Percentiles rank a stretch among this genome's conserved stretches.
Conservation (phyloP, 2,888 invertebrate genomes). For the Lithophane ornitopus region DNA sequence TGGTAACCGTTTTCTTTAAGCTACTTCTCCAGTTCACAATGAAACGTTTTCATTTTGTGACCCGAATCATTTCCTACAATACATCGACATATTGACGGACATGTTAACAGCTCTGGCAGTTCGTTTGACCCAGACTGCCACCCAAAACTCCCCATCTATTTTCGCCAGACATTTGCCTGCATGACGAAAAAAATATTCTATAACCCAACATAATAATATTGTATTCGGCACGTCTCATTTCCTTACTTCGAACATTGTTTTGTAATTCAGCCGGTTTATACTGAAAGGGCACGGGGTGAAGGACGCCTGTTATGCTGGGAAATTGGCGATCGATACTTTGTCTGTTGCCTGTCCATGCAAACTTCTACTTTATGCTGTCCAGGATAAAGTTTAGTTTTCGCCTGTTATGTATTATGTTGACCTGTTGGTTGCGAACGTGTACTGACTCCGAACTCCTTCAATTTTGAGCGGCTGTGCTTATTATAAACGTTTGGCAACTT, state of each 20-base stretch:
- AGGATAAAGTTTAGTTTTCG: conserved; percentile 38
- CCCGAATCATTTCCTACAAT: conserved; percentile 37
- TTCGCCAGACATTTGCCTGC: conserved; percentile 59
- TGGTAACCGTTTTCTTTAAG: neutral
- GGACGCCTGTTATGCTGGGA: conserved; percentile 80
- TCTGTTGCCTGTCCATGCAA: conserved; percentile 62
- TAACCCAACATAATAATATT: conserved; percentile 39
- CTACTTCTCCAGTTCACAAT: neutral
- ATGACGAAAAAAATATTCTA: conserved; percentile 54
- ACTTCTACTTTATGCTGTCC: conserved; percentile 61
- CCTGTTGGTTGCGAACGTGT: conserved; percentile 77
- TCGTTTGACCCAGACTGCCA: conserved; percentile 58
- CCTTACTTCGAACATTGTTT: conserved; percentile 63
- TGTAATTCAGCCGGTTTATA: conserved; percentile 74
- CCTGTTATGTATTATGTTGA: conserved; percentile 63
- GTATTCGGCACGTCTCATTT: conserved; percentile 49
- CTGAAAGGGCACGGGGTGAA: conserved; percentile 87
- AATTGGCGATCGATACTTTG: conserved; percentile 83
- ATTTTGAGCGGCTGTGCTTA: conserved; percentile 70
- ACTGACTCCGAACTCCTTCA: conserved; percentile 70
- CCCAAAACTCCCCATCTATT: conserved; percentile 60
- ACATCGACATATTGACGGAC: conserved; percentile 47
- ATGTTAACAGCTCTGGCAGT: conserved; percentile 30
- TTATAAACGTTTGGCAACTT: conserved; percentile 69
- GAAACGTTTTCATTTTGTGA: conserved; percentile 17